Percentiles rank a stretch among this genome's conserved stretches.
Conservation (phyloP, 2,888 invertebrate genomes). For the Petrolisthes cinctipes region DNA sequence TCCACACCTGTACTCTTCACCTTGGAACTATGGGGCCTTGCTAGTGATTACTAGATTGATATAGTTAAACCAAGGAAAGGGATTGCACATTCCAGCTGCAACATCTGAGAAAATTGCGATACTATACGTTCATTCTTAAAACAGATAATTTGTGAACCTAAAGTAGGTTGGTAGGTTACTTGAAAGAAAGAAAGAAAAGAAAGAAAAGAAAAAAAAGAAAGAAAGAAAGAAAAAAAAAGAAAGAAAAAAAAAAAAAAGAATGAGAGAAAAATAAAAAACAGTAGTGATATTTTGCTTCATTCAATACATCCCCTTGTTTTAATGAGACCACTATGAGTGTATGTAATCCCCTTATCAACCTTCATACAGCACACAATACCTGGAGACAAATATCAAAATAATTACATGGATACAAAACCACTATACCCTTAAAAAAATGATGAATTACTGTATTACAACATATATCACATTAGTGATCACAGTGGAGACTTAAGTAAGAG, state of each 20-base stretch:
- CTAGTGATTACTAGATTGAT: too few relatives aligned
- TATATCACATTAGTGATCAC: too few relatives aligned
- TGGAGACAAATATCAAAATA: background rate
- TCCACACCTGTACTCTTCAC: too few relatives aligned
- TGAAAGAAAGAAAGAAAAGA: background rate
- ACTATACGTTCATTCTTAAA: too few relatives aligned
- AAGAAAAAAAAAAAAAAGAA: background rate
- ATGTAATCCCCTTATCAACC: background rate
- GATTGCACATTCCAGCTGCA: too few relatives aligned
- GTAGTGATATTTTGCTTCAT: too few relatives aligned
- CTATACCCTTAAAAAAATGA: background rate
- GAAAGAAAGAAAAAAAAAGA: background rate
- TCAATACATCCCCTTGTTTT: too few relatives aligned
- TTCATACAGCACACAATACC: background rate
- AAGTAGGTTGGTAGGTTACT: background rate
- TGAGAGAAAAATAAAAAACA: background rate
- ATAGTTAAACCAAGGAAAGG: too few relatives aligned
- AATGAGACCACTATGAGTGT: conserved; percentile 7
- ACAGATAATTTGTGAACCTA: background rate
- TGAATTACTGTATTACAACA: background rate
- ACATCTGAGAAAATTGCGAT: too few relatives aligned
- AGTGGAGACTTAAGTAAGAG: too few relatives aligned
- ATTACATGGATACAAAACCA: background rate
- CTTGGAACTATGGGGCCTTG: too few relatives aligned
- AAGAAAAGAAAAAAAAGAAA: background rate